A percentile compares a stretch with the other conserved stretches of the same genome.
These are phyloP conservation scores for Plutomurus gul DNA, from an alignment of 1,140 invertebrate genomes.

Conservation along the genomic window DNA sequence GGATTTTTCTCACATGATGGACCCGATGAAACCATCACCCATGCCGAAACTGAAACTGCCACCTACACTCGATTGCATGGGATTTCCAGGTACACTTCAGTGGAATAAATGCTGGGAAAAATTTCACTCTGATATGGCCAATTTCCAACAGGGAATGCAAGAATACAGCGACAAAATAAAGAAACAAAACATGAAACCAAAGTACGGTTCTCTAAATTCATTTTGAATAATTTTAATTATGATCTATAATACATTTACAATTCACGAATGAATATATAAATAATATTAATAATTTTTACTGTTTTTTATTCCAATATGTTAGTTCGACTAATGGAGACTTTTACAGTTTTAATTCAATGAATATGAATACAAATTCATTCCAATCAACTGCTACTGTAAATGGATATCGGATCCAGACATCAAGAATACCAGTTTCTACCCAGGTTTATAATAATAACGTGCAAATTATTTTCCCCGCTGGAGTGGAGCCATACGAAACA, in stretches of 20 bases:
- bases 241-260: too few relatives aligned
- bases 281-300: too few relatives aligned
- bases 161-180: neutral
- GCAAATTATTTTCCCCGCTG: neutral
- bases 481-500: neutral
- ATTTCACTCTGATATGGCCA: conserved; percentile 12
- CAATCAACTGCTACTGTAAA: neutral
- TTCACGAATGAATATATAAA: too few relatives aligned
- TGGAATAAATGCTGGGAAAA: conserved; percentile 19
- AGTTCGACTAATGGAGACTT: neutral
- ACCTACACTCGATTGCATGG: neutral
- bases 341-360: too few relatives aligned
- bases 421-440: neutral
- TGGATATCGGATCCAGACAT: neutral
- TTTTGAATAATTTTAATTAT: too few relatives aligned
- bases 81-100: neutral
- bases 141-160: neutral
- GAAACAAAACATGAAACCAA: neutral
- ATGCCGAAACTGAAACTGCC: neutral
- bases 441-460: neutral
- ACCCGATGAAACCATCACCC: too few relatives aligned
- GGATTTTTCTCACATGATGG: too few relatives aligned
- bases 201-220: too few relatives aligned
- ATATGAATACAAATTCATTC: too few relatives aligned
- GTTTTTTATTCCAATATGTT: too few relatives aligned